Conservation (phyloP, 1,140 invertebrate genomes). For the Globodera rostochiensis region DNA sequence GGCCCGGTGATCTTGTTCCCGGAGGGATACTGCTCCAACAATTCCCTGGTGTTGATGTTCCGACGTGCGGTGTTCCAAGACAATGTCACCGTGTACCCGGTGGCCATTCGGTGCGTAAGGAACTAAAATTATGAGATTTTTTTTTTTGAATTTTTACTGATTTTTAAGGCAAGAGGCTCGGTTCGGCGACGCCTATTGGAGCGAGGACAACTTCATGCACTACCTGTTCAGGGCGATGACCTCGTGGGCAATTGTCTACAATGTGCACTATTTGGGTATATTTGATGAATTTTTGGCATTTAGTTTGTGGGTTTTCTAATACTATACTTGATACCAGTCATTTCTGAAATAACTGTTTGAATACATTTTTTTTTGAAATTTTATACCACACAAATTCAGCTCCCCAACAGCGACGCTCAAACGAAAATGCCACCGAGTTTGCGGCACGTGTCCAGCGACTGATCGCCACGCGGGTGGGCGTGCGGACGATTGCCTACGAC, state of each 20-base stretch:
- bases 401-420: constrained; percentile 25
- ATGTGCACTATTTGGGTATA: constrained; percentile 44
- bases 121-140: constrained; percentile 5
- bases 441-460: constrained; percentile 45
- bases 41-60: constrained; percentile 48
- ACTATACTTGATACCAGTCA: too few species aligned
- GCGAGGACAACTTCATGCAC: constrained; percentile 37
- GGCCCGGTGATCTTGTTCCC: constrained; percentile 52
- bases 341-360: too few species aligned
- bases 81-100: constrained; percentile 48
- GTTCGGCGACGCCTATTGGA: constrained; percentile 53
- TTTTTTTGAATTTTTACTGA: constrained; percentile 8
- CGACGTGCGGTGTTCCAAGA: constrained; percentile 48
- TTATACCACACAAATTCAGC: constrained; percentile 13
- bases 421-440: constrained; percentile 46
- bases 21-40: constrained; percentile 57
- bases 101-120: constrained; percentile 47
- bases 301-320: too few species aligned
- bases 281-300: too few species aligned
- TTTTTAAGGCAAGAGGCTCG: constrained; percentile 52
- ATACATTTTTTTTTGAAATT: neutral
- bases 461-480: constrained; percentile 21
- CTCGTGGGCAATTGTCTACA: constrained; percentile 56
- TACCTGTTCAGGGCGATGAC: constrained; percentile 50
- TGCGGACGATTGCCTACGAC: constrained; percentile 11